Percentiles rank a stretch among this genome's conserved stretches.
Conservation (phyloP, 2,113 vertebrate genomes). For the Solenodon paradoxus region DNA sequence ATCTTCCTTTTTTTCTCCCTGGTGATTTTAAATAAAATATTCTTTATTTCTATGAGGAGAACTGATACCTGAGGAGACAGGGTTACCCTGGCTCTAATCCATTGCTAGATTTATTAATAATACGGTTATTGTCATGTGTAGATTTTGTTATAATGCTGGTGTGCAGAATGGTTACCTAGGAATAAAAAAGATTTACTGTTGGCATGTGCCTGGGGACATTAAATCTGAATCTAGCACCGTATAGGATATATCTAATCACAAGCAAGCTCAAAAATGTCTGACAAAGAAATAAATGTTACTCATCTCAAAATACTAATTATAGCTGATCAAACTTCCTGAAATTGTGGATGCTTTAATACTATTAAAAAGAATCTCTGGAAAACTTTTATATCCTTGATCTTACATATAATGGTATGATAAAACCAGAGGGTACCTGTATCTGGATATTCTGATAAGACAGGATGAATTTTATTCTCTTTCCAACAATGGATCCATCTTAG, state of each 20-base stretch:
- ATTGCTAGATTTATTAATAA: not conserved
- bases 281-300: not conserved
- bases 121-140: not conserved
- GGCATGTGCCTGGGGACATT: not conserved
- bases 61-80: not conserved
- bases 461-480: conserved; percentile 45
- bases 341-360: conserved; percentile 51
- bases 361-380: conserved; percentile 23
- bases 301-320: not conserved
- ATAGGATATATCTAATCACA: not conserved
- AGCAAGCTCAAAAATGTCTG: conserved; percentile 6
- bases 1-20: not conserved
- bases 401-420: not conserved
- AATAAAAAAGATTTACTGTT: not conserved
- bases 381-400: not conserved
- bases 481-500: not conserved
- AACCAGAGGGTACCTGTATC: not conserved
- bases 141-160: not conserved
- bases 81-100: not conserved
- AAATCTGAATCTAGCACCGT: not conserved
- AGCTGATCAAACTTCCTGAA: not conserved
- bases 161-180: not conserved
- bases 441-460: conserved; percentile 51
- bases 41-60: conserved; percentile 13
- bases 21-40: not conserved